phyloP scores from a whole-genome alignment of 2,797 vertebrate genomes.

The Channa striata region DNA sequence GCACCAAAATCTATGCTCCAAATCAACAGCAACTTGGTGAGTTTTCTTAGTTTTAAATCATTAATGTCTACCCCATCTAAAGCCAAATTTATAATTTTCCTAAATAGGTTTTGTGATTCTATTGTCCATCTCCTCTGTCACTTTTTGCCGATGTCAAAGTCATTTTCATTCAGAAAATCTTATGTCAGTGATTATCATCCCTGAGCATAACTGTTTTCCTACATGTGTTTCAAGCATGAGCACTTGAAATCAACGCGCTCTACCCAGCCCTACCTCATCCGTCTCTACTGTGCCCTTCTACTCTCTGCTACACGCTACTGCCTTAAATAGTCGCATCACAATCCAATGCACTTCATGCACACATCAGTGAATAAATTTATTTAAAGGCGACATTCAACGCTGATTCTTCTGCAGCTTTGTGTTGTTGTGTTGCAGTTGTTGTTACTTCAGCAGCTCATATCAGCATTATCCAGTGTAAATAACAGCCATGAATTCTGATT shows the following conservation, averaged over 20 bases:
- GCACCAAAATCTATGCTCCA: not conserved
- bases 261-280: too few species aligned
- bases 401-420: not conserved
- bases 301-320: too few species aligned
- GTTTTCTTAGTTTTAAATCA: not conserved
- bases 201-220: not conserved
- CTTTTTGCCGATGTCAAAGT: not conserved
- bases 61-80: not conserved
- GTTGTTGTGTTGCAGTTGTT: not conserved
- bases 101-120: not conserved
- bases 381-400: not conserved
- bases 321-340: not conserved
- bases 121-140: not conserved
- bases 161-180: not conserved
- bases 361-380: not conserved
- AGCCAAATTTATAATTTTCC: not conserved
- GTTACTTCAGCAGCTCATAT: not conserved
- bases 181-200: not conserved
- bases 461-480: not conserved
- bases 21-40: constrained; percentile 10
- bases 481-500: too few species aligned
- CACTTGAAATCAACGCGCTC: too few species aligned
- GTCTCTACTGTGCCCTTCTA: too few species aligned
- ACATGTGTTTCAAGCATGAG: too few species aligned
- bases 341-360: not conserved